Conservation (phyloP, 2,113 vertebrate genomes). For the Barnardius zonarius region DNA sequence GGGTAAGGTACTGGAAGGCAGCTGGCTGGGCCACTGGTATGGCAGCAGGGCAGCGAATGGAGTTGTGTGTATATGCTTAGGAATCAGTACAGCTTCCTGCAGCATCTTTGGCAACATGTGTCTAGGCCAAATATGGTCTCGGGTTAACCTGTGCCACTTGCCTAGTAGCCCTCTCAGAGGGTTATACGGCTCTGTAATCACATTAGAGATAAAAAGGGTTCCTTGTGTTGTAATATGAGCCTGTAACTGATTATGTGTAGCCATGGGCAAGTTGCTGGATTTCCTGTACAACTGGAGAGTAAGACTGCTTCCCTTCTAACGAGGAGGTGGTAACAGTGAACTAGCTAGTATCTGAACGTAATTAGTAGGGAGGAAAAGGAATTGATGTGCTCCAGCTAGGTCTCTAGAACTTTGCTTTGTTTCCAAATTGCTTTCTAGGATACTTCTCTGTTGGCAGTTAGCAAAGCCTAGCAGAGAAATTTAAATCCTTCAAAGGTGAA, state of each 20-base stretch:
- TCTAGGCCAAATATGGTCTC: not conserved
- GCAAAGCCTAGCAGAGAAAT: not conserved
- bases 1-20: not conserved
- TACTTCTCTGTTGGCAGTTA: not conserved
- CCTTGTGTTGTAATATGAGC: not conserved
- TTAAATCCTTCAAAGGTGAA: not conserved
- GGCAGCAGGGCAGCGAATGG: not conserved
- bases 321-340: not conserved
- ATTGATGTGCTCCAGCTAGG: not conserved
- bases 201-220: not conserved
- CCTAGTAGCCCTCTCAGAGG: not conserved
- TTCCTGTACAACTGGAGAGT: not conserved
- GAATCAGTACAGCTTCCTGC: not conserved
- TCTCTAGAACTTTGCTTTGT: not conserved
- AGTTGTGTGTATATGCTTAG: not conserved
- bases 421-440: not conserved
- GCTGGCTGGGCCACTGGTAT: not conserved
- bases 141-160: not conserved
- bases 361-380: not conserved
- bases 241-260: not conserved
- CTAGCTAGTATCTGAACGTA: not conserved
- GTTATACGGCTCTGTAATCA: not conserved
- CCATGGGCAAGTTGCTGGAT: not conserved
- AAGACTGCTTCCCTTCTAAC: not conserved
- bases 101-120: not conserved